A percentile compares a stretch with the other conserved stretches of the same genome.
These are phyloP conservation scores for Achroia grisella DNA, from an alignment of 1,140 invertebrate species.

Conservation along the genomic window DNA sequence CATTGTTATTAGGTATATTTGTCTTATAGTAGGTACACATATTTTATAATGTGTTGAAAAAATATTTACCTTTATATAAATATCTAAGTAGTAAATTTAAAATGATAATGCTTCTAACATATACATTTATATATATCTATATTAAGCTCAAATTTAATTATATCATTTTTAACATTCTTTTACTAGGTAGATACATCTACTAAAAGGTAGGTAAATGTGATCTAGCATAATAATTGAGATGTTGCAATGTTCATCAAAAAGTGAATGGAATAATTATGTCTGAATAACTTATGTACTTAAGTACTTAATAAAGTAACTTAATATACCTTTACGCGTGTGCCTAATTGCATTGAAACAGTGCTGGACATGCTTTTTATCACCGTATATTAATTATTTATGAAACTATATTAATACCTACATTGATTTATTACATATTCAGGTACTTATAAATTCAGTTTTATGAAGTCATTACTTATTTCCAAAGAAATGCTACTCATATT, in stretches of 20 bases:
- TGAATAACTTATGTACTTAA: neutral
- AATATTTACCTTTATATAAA: too few relatives aligned
- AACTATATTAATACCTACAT: neutral
- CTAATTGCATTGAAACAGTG: neutral
- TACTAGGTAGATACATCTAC: too few relatives aligned
- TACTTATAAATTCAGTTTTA: too few relatives aligned
- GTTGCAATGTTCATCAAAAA: too few relatives aligned
- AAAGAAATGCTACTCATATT: too few relatives aligned
- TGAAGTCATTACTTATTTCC: too few relatives aligned
- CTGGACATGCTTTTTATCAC: neutral
- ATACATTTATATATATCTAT: neutral
- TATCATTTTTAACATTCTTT: neutral
- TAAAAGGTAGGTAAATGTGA: constrained; percentile 9
- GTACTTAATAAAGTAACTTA: neutral
- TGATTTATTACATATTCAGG: too few relatives aligned
- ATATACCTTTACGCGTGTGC: neutral
- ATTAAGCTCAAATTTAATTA: neutral
- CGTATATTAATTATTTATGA: neutral
- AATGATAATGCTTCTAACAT: neutral
- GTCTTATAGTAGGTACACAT: constrained; percentile 1
- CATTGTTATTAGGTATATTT: constrained; percentile 18
- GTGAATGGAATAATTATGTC: neutral
- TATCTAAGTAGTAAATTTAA: too few relatives aligned
- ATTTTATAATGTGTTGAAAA: neutral
- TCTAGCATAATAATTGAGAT: constrained; percentile 3